These are phyloP conservation scores for Xylocampa areola DNA, from an alignment of 2,888 invertebrate species.

Conservation along the genomic window DNA sequence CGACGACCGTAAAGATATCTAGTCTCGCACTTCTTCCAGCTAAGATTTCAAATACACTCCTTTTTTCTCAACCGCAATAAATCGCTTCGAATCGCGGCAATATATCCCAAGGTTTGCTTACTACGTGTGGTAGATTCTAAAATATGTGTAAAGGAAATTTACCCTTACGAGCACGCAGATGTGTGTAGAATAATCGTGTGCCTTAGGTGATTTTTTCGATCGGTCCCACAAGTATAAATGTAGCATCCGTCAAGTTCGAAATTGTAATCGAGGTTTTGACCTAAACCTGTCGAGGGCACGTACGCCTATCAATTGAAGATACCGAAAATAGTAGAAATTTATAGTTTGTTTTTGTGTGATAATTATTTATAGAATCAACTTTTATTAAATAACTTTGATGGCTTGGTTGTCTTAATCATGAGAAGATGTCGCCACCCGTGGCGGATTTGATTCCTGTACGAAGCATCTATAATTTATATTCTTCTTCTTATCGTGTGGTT, in stretches of 20 bases:
- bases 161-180: constrained; percentile 50
- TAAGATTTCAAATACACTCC: constrained; percentile 66
- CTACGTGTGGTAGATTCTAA: constrained; percentile 71
- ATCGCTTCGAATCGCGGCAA: constrained; percentile 67
- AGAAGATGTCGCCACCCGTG: too few species aligned
- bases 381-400: too few species aligned
- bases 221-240: constrained; percentile 20
- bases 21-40: constrained; percentile 52
- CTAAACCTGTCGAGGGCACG: constrained; percentile 21
- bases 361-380: too few species aligned
- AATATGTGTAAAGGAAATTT: constrained; percentile 68
- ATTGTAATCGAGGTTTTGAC: constrained; percentile 36
- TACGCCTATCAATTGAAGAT: constrained; percentile 5
- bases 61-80: constrained; percentile 67
- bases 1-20: constrained; percentile 60
- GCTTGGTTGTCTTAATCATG: too few species aligned
- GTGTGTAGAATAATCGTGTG: constrained; percentile 42
- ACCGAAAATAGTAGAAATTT: neutral
- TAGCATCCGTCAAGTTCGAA: constrained; percentile 29
- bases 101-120: constrained; percentile 70
- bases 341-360: too few species aligned
- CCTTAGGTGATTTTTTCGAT: constrained; percentile 20
- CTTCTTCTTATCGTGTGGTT: too few species aligned
- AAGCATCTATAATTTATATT: too few species aligned
- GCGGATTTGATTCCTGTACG: too few species aligned